Percentiles rank a stretch among this genome's conserved stretches.
These are phyloP conservation scores for Macropis europaea DNA, from an alignment of 2,888 invertebrate genomes.

Conservation along the genomic window DNA sequence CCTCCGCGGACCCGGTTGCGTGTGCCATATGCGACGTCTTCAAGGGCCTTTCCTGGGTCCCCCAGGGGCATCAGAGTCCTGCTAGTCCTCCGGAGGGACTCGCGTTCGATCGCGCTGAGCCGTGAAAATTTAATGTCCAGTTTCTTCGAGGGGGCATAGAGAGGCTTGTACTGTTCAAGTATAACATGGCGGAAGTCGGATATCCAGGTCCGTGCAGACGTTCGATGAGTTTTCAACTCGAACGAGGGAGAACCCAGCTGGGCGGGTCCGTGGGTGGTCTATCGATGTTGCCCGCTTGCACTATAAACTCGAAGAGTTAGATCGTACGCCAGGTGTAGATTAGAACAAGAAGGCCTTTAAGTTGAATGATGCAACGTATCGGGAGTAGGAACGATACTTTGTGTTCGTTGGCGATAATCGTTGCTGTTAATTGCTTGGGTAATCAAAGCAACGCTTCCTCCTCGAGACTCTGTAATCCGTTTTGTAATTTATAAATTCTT, in stretches of 20 bases:
- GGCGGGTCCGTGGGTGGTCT: slow-evolving; percentile 56
- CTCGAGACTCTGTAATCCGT: too few relatives aligned
- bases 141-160: slow-evolving; percentile 34
- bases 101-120: slow-evolving; percentile 58
- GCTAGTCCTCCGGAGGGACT: slow-evolving; percentile 30
- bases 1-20: slow-evolving; percentile 46
- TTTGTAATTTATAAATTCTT: too few relatives aligned
- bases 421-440: neutral
- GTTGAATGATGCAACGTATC: slow-evolving; percentile 10
- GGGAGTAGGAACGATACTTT: neutral
- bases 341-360: slow-evolving; percentile 9
- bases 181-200: slow-evolving; percentile 43
- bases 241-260: slow-evolving; percentile 41
- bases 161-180: slow-evolving; percentile 35
- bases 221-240: slow-evolving; percentile 36
- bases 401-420: neutral
- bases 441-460: neutral
- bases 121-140: slow-evolving; percentile 69
- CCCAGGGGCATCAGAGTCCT: slow-evolving; percentile 13
- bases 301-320: slow-evolving; percentile 47
- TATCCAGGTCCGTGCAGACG: slow-evolving; percentile 28
- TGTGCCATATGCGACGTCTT: slow-evolving; percentile 64
- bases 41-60: slow-evolving; percentile 37
- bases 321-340: slow-evolving; percentile 51
- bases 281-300: slow-evolving; percentile 28